Percentiles rank a stretch among this genome's conserved stretches.
Evolutionary conservation across 2,797 vertebrate genomes (phyloP).

Genomic region (Hemitrygon akajei): DNA sequence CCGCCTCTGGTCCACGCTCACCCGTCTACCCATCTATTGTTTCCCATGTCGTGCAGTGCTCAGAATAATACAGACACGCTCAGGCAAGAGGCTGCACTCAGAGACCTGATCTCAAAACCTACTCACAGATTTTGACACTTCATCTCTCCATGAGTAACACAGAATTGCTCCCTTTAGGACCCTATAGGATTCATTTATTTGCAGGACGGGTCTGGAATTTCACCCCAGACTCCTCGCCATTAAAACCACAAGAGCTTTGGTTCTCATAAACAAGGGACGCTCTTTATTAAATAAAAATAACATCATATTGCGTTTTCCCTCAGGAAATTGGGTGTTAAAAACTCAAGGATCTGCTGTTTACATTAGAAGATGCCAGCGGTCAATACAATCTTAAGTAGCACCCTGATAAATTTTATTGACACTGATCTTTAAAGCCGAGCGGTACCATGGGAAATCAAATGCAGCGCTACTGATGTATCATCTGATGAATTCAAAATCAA

Average conservation of each 20-base stretch:
- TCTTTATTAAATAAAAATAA: background rate
- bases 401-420: constrained; percentile 74
- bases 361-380: constrained; percentile 61
- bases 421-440: constrained; percentile 71
- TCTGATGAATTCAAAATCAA: constrained; percentile 77
- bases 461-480: constrained; percentile 55
- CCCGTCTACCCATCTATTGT: background rate
- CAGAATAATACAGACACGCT: background rate
- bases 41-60: background rate
- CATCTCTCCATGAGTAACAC: background rate
- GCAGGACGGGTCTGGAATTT: background rate
- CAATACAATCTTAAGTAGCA: constrained; percentile 68
- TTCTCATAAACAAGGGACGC: no score
- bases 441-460: constrained; percentile 74
- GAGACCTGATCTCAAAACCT: no score
- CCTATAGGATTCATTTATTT: background rate
- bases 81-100: background rate
- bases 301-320: background rate
- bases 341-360: constrained; percentile 51
- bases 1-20: no score
- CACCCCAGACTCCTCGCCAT: background rate
- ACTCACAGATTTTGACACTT: background rate
- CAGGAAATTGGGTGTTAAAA: background rate
- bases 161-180: background rate
- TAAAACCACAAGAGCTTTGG: no score